Evolutionary conservation across 92 coral and sea anemone genomes (phyloP), one percentile per base, ranked within the genome.

Genomic region (Scolanthus callimorphus): DNA sequence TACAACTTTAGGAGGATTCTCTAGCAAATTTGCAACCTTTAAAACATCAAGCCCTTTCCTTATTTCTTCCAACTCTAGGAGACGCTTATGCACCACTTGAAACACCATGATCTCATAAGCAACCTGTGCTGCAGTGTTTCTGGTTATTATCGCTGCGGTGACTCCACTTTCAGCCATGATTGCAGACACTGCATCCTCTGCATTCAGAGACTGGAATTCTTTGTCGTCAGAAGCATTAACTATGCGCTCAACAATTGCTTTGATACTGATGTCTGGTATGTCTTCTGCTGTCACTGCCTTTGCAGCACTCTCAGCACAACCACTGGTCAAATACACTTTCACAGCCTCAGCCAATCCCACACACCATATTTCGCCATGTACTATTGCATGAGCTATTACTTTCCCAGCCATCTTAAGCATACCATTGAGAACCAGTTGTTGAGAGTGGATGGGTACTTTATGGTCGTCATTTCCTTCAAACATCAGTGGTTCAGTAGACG

Each of bases 381-480:
- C 3, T 20, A 74, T 74, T 34, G 60, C 73, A 47, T 64, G 81
- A 13, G 74, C 81, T 74, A 74, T 55, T 10, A 43, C 46, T 52
- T n/a, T n/a, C n/a, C n/a, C n/a, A n/a, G n/a, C n/a, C n/a, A n/a
- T n/a, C n/a, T n/a, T n/a, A n/a, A n/a, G n/a, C n/a, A n/a, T n/a
- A n/a, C n/a, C n/a, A n/a, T n/a, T n/a, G n/a, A n/a, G n/a, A n/a
- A n/a, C n/a, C n/a, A 76, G 43, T 62, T 76, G 76, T 34, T 67
- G 82, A 2, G 76, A 66, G 27, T 76, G 82, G 28, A 76, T 29
- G 9, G 82, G 82, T 11, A 72, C 11, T 65, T 79, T 79, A 53
- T 65, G 70, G 52, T 49, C 76, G 29, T 51, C 65, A 23, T 41
- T 48, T 15, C 86, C 76, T 58, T 61, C 80, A n/a, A 80, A 65